Conservation (phyloP, 2,113 vertebrate species). For the Natator depressus region DNA sequence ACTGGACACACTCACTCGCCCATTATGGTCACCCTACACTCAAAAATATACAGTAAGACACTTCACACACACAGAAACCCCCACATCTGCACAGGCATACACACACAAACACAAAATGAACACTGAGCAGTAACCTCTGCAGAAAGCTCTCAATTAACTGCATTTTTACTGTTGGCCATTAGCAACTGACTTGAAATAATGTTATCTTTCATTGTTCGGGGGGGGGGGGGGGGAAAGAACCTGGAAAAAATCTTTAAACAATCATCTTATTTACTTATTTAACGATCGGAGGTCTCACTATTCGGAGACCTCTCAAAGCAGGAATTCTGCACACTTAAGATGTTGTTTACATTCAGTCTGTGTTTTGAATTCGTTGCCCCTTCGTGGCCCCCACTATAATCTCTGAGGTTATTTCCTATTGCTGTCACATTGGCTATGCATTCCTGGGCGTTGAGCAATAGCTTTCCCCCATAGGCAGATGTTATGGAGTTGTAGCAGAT, state of each 20-base stretch:
- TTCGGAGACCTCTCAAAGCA: background rate
- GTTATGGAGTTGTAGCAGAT: conserved; percentile 40
- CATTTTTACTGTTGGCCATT: background rate
- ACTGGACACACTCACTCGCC: background rate
- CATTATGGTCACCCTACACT: background rate
- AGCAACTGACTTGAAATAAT: background rate
- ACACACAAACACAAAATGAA: background rate
- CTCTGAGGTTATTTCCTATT: conserved; percentile 60
- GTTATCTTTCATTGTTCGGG: background rate
- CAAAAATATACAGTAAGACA: background rate
- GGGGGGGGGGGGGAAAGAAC: background rate
- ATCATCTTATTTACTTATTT: background rate
- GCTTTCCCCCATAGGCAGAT: conserved; percentile 67
- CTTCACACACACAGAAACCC: background rate
- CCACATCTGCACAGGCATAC: background rate
- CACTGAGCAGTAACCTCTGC: background rate
- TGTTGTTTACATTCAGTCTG: conserved; percentile 53
- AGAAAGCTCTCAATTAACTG: background rate
- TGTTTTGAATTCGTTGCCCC: conserved; percentile 34
- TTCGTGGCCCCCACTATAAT: conserved; percentile 28
- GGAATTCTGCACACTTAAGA: background rate
- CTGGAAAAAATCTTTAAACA: background rate
- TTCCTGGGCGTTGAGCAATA: conserved; percentile 76
- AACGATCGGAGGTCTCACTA: background rate
- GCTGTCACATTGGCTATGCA: conserved; percentile 64